Conservation (phyloP, 2,888 invertebrate species). For the Mythimna loreyi region DNA sequence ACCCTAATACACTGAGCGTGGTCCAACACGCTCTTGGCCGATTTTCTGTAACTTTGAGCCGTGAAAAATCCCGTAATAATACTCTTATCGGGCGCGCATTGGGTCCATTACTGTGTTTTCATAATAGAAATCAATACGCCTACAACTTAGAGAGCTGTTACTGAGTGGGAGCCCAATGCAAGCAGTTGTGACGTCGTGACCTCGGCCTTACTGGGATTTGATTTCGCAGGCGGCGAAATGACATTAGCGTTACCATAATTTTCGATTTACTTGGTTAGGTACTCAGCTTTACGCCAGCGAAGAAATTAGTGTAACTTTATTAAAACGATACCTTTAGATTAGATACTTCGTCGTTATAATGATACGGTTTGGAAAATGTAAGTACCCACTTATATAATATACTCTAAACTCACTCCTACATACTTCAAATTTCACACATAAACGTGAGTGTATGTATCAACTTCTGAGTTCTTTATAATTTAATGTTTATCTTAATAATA, state of each 20-base stretch:
- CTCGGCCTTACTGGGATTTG: conserved; percentile 50
- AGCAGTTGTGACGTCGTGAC: conserved; percentile 66
- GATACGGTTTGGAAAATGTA: too few relatives aligned
- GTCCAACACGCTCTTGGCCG: too few relatives aligned
- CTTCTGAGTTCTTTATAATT: too few relatives aligned
- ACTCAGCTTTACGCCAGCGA: conserved; percentile 17
- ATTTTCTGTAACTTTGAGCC: conserved; percentile 45
- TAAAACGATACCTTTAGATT: conserved; percentile 15
- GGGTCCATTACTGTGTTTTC: conserved; percentile 78
- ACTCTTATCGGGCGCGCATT: conserved; percentile 68
- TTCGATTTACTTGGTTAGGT: conserved; percentile 49
- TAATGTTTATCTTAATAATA: too few relatives aligned
- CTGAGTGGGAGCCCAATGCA: conserved; percentile 65
- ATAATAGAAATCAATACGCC: conserved; percentile 82
- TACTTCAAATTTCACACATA: too few relatives aligned
- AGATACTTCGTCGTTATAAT: too few relatives aligned
- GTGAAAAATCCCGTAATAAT: conserved; percentile 65
- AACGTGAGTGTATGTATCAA: too few relatives aligned
- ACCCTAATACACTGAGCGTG: too few relatives aligned
- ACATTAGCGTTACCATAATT: conserved; percentile 57
- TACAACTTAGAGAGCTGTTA: conserved; percentile 75
- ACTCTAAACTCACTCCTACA: too few relatives aligned
- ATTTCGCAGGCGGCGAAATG: conserved; percentile 39
- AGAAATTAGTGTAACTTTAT: conserved; percentile 29
- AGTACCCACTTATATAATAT: too few relatives aligned